Percentiles rank a stretch among this genome's conserved stretches.
Conservation (phyloP, 2,888 invertebrate species). For the Drosophila aldrichi region DNA sequence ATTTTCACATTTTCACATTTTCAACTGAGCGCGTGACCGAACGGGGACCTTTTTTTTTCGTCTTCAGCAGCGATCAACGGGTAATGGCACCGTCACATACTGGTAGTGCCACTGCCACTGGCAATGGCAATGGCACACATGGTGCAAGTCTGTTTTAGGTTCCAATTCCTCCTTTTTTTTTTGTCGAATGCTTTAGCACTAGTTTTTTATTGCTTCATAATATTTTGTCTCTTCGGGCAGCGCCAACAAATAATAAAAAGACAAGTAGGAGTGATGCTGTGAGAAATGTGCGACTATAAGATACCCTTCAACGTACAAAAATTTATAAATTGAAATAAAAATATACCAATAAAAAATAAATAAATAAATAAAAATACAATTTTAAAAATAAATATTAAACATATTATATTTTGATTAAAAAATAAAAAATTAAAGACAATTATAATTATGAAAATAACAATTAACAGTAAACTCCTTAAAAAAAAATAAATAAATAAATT, state of each 20-base stretch:
- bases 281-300: background rate
- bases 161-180: conserved; percentile 41
- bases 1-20: conserved; percentile 43
- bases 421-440: no score
- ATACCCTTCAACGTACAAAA: background rate
- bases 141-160: conserved; percentile 80
- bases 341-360: no score
- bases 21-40: conserved; percentile 71
- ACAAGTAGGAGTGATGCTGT: background rate
- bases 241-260: conserved; percentile 35
- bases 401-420: no score
- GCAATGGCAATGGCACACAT: conserved; percentile 80
- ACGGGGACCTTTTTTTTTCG: conserved; percentile 65
- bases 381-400: background rate
- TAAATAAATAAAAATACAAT: no score
- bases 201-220: conserved; percentile 79
- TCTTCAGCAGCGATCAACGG: conserved; percentile 36
- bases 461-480: no score
- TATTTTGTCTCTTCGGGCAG: conserved; percentile 36
- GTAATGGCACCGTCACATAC: conserved; percentile 74
- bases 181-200: conserved; percentile 83
- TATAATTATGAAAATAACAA: no score
- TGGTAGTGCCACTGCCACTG: background rate
- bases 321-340: no score
- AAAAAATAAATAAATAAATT: no score